Conservation (phyloP, 2,113 vertebrate genomes). For the Hyla sarda region DNA sequence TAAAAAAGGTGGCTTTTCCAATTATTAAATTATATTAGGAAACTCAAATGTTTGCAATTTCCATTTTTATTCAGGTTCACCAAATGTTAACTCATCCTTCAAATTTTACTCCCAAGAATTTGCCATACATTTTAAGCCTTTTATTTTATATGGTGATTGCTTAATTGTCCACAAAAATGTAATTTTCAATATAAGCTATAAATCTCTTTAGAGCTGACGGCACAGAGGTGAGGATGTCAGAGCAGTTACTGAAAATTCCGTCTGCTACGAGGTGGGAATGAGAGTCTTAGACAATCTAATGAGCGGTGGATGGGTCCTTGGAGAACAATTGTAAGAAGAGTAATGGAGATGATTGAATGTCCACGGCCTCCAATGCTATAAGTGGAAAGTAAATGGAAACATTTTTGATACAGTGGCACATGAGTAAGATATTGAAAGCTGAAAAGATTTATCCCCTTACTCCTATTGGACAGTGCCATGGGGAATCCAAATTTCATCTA, state of each 20-base stretch:
- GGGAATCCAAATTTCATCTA: too few relatives aligned
- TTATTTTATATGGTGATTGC: not conserved
- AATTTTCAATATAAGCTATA: not conserved
- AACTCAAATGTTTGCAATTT: not conserved
- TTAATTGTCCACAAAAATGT: constrained; percentile 24
- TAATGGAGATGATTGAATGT: constrained; percentile 37
- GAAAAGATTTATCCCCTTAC: too few relatives aligned
- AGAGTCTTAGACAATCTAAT: constrained; percentile 38
- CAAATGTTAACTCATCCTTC: not conserved
- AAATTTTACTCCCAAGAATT: not conserved
- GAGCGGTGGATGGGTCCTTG: constrained; percentile 11
- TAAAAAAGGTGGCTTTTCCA: not conserved
- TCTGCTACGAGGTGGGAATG: constrained; percentile 21
- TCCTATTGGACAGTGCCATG: too few relatives aligned
- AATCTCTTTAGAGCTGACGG: constrained; percentile 3
- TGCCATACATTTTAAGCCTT: not conserved
- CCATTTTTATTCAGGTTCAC: not conserved
- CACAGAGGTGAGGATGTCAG: constrained; percentile 29
- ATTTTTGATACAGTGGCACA: not conserved
- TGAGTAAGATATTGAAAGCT: not conserved
- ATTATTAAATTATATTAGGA: not conserved
- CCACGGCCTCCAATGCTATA: constrained; percentile 5
- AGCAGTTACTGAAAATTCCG: constrained; percentile 12
- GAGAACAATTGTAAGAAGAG: constrained; percentile 32
- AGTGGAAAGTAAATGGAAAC: constrained; percentile 25